phyloP scores from a whole-genome alignment of 2,797 vertebrate species.

The Phrynocephalus guinanensis region DNA sequence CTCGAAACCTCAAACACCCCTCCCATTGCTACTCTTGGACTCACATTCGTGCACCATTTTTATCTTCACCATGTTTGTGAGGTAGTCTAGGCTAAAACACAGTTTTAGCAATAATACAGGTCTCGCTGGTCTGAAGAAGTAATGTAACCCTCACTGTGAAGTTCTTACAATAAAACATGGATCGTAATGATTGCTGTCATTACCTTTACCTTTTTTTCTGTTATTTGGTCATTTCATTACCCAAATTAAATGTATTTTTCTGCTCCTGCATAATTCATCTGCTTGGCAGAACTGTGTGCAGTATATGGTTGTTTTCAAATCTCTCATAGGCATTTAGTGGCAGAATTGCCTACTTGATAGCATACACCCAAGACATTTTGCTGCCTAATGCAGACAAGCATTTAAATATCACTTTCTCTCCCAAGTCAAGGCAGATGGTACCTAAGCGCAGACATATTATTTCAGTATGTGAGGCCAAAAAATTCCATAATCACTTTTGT shows the following conservation, averaged over 20 bases:
- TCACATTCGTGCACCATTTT: not conserved
- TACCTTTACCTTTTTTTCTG: not conserved
- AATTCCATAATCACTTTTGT: no score
- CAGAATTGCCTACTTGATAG: constrained; percentile 25
- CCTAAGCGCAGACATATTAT: not conserved
- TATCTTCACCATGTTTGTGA: not conserved
- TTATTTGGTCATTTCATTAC: constrained; percentile 25
- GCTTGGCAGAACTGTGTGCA: not conserved
- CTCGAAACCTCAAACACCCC: not conserved
- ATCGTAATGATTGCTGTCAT: not conserved
- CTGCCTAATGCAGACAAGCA: not conserved
- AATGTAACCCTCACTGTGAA: not conserved
- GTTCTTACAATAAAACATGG: not conserved
- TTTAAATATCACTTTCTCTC: not conserved
- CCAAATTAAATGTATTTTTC: constrained; percentile 56
- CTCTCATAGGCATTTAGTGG: constrained; percentile 49
- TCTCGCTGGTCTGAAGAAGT: not conserved
- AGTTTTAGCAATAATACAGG: not conserved
- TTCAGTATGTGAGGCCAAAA: not conserved
- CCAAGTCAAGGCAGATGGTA: not conserved
- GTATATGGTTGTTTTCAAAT: not conserved
- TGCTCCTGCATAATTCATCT: constrained; percentile 62
- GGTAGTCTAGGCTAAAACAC: not conserved
- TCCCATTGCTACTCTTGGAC: not conserved
- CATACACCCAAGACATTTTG: not conserved